Conservation (phyloP, 2,888 invertebrate species). For the Drosophila incognita region DNA sequence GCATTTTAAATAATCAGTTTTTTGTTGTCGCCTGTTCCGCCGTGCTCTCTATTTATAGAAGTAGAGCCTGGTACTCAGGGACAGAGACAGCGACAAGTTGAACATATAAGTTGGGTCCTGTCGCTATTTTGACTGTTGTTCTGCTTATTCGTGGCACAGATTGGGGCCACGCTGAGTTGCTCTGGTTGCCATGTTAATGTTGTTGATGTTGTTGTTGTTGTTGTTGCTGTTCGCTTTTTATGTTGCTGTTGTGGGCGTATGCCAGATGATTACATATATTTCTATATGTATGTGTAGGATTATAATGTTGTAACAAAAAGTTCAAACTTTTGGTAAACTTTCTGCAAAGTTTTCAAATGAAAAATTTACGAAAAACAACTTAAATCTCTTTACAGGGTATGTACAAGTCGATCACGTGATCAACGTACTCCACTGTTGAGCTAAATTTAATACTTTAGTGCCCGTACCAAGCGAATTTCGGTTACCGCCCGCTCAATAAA, state of each 20-base stretch:
- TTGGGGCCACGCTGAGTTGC: slow-evolving; percentile 47
- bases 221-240: neutral
- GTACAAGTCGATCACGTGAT: neutral
- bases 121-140: slow-evolving; percentile 44
- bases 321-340: neutral
- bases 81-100: slow-evolving; percentile 19
- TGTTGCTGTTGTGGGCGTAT: slow-evolving; percentile 9
- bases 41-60: slow-evolving; percentile 13
- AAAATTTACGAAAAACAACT: neutral
- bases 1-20: neutral
- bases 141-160: slow-evolving; percentile 27
- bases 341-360: neutral
- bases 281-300: neutral
- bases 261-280: neutral
- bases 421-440: neutral
- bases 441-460: slow-evolving; percentile 1
- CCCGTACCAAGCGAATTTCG: slow-evolving; percentile 36
- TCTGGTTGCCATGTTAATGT: slow-evolving; percentile 44
- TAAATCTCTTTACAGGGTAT: slow-evolving; percentile 1
- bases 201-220: neutral
- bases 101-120: slow-evolving; percentile 36
- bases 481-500: slow-evolving; percentile 22
- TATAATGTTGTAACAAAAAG: neutral
- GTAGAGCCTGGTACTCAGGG: slow-evolving; percentile 7
- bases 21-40: slow-evolving; percentile 37